Percentiles rank a stretch among this genome's conserved stretches.
These are phyloP conservation scores for Drosophila elegans DNA, from an alignment of 1,140 invertebrate species.

Conservation along the genomic window DNA sequence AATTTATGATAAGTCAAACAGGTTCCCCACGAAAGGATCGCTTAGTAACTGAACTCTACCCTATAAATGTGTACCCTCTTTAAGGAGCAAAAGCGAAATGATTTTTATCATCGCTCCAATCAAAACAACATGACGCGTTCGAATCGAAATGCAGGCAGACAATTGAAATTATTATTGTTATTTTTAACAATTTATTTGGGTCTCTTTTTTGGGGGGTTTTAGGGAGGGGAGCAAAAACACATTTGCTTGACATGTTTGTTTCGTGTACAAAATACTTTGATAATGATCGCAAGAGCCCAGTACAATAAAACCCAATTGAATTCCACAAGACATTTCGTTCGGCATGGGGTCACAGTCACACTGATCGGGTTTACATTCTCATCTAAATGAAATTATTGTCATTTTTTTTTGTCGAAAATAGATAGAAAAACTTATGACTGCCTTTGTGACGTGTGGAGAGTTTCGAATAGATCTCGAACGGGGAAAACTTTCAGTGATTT, in stretches of 20 bases:
- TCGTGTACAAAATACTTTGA: constrained; percentile 80
- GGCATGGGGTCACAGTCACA: constrained; percentile 56
- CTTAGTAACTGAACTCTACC: constrained; percentile 3
- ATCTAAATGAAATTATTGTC: constrained; percentile 72
- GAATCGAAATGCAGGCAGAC: constrained; percentile 62
- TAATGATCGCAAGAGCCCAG: constrained; percentile 53
- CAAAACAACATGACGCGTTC: constrained; percentile 71
- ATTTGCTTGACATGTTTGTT: constrained; percentile 80
- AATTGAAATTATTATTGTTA: constrained; percentile 78
- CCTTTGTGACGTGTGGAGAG: constrained; percentile 43
- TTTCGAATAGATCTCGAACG: constrained; percentile 27
- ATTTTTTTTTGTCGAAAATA: constrained; percentile 16
- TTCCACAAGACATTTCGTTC: constrained; percentile 26
- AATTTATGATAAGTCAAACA: constrained; percentile 54
- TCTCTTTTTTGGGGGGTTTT: constrained; percentile 3
- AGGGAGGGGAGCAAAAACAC: constrained; percentile 30
- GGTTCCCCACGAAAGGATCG: constrained; percentile 18
- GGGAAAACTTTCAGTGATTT: constrained; percentile 50
- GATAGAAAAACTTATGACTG: constrained; percentile 30
- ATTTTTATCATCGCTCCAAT: constrained; percentile 62
- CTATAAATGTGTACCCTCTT: constrained; percentile 44
- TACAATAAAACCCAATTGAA: constrained; percentile 75
- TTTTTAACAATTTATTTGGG: constrained; percentile 65
- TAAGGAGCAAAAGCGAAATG: constrained; percentile 27
- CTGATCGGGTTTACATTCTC: constrained; percentile 61